Conservation (phyloP, 2,113 vertebrate genomes). For the Colaptes auratus region DNA sequence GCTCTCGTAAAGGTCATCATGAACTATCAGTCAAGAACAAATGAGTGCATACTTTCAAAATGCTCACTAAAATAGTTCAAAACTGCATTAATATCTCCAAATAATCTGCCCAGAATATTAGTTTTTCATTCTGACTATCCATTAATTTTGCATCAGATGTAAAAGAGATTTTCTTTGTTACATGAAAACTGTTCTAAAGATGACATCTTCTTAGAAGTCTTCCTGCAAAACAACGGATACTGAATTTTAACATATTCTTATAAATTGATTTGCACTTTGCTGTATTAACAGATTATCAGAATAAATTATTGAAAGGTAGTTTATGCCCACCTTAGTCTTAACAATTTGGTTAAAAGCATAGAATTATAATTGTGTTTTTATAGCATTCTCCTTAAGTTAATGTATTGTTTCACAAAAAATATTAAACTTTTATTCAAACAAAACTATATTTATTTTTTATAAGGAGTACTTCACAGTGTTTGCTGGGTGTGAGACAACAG, state of each 20-base stretch:
- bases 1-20: slow-evolving; percentile 23
- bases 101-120: background rate
- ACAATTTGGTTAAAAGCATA: slow-evolving; percentile 66
- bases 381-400: background rate
- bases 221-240: background rate
- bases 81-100: slow-evolving; percentile 27
- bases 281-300: slow-evolving; percentile 49
- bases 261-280: slow-evolving; percentile 61
- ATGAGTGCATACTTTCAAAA: slow-evolving; percentile 19
- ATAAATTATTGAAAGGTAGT: slow-evolving; percentile 36
- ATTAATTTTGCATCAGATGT: slow-evolving; percentile 1
- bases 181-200: slow-evolving; percentile 45
- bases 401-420: background rate
- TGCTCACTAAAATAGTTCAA: slow-evolving; percentile 29
- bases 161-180: slow-evolving; percentile 28
- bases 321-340: slow-evolving; percentile 17
- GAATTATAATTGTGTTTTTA: slow-evolving; percentile 6
- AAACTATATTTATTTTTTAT: background rate
- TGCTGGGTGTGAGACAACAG: slow-evolving; percentile 2
- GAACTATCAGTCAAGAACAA: background rate
- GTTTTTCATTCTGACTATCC: slow-evolving; percentile 34
- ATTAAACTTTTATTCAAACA: slow-evolving; percentile 48
- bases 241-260: slow-evolving; percentile 36
- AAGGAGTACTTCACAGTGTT: background rate
- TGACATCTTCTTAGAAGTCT: background rate